Evolutionary conservation across 1,140 invertebrate species (phyloP), one percentile per base, ranked within the genome.

Genomic region (Eumaeus atala): DNA sequence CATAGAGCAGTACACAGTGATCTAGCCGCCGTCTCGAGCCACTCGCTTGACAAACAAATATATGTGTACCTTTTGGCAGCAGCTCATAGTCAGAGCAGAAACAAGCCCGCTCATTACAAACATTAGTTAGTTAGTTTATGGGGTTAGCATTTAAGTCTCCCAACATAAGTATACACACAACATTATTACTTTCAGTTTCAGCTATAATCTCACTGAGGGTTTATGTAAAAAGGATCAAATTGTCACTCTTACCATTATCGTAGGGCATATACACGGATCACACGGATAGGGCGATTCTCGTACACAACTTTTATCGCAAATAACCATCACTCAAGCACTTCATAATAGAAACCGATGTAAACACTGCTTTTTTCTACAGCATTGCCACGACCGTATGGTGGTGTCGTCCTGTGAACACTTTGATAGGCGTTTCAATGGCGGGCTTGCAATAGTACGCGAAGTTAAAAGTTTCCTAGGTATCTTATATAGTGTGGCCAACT

Each of bases 171-270:
- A 38, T 12, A 38, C 2, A 38, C 37, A 4, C 37, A 10, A 38
- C 37, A 28, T 28, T 28, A 28, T 28, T 28, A n/a, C n/a, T n/a
- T n/a, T n/a, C n/a, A n/a, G n/a, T n/a, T n/a, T n/a, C n/a, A n/a
- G n/a, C n/a, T n/a, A n/a, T n/a, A n/a, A n/a, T n/a, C n/a, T n/a
- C n/a, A n/a, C n/a, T n/a, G n/a, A n/a, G n/a, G 2, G 37, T 38
- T 38, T 38, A 12, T 38, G 37, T 38, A 12, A 38, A 9, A 38
- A 38, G 37, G 8, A 38, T 38, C 37, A 38, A 38, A 38, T 38
- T 38, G 37, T 38, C 37, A 38, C 37, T 38, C 37, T 38, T 38
- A 9, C 8, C 37, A 9, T 38, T 38, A 9, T 38, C 37, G 8
- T 38, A 12, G 37, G 37, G 37, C 37, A 38, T 38, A 38, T 38